These are phyloP conservation scores for Rousettus leschenaultii DNA, from an alignment of 2,113 vertebrate genomes.

Conservation along the genomic window DNA sequence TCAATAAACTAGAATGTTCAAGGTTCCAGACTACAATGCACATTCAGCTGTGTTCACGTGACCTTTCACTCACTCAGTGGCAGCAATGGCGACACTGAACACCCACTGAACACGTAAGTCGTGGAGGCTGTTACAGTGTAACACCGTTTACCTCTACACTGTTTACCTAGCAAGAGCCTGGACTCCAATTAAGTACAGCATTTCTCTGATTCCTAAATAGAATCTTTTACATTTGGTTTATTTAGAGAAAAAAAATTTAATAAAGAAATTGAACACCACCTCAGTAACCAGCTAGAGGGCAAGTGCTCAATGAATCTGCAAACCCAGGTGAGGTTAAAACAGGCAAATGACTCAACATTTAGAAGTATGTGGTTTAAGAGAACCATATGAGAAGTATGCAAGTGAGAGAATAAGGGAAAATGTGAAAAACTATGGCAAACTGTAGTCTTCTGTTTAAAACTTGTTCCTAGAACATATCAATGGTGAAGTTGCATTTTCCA, in stretches of 20 bases:
- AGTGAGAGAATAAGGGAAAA: background rate
- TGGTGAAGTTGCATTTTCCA: background rate
- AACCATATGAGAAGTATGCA: background rate
- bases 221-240: background rate
- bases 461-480: background rate
- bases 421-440: background rate
- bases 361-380: background rate
- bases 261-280: background rate
- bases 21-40: background rate
- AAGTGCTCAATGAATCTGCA: background rate
- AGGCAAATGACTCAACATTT: no score
- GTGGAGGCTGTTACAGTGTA: fast-evolving
- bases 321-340: background rate
- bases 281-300: background rate
- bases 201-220: background rate
- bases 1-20: background rate
- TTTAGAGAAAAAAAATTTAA: background rate
- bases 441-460: background rate
- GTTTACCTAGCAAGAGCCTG: background rate
- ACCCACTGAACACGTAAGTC: background rate
- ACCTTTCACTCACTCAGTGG: background rate
- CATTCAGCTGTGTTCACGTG: background rate
- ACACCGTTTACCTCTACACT: background rate
- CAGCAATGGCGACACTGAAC: background rate
- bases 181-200: background rate